A percentile compares a stretch with the other conserved stretches of the same genome.
Conservation (phyloP, 2,888 invertebrate genomes). For the Cyclophora punctaria region DNA sequence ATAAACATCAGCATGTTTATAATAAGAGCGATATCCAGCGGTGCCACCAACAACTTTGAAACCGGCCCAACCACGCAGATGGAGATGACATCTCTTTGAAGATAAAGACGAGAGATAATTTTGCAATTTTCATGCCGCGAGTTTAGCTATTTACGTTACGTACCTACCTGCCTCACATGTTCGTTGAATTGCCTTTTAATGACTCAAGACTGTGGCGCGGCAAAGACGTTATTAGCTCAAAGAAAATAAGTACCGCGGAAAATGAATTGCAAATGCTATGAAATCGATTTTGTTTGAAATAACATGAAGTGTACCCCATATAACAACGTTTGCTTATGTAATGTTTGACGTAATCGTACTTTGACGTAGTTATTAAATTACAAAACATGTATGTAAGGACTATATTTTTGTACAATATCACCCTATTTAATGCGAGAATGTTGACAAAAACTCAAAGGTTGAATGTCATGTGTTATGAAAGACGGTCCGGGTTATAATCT, state of each 20-base stretch:
- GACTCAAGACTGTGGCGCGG: conserved; percentile 37
- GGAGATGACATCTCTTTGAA: conserved; percentile 73
- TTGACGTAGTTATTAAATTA: background rate
- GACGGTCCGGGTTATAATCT: conserved; percentile 40
- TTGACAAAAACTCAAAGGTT: conserved; percentile 25
- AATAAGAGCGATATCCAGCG: conserved; percentile 52
- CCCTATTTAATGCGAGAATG: conserved; percentile 8
- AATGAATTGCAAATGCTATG: too few species aligned
- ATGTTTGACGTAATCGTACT: too few species aligned
- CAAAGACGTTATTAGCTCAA: too few species aligned
- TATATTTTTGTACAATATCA: background rate
- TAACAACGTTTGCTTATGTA: too few species aligned
- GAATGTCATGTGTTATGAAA: conserved; percentile 35
- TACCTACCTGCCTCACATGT: conserved; percentile 43
- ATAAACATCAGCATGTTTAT: conserved; percentile 56
- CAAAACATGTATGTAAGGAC: too few species aligned
- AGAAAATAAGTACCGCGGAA: background rate
- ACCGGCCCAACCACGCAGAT: conserved; percentile 60
- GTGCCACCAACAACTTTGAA: conserved; percentile 64
- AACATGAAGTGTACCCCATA: too few species aligned
- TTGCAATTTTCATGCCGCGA: conserved; percentile 66
- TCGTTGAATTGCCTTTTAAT: conserved; percentile 65
- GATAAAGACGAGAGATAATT: conserved; percentile 72
- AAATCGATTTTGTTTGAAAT: too few species aligned
- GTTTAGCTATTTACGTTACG: conserved; percentile 49